Base-by-base conservation (phyloP, 2,797 vertebrate species). In the Etheostoma perlongum region DNA sequence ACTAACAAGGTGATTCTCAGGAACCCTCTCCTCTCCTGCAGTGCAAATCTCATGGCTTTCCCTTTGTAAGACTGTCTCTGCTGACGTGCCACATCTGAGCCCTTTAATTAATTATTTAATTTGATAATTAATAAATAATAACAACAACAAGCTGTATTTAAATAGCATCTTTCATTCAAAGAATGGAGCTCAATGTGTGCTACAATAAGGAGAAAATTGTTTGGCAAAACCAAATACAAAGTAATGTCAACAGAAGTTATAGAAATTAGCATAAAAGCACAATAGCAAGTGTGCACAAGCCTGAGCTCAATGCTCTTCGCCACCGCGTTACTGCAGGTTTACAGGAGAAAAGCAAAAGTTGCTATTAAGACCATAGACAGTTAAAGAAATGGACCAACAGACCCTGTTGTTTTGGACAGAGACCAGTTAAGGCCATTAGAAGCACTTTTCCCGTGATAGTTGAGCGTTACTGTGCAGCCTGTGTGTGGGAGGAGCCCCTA, bases 1-100 rank as follows among this genome's bases (percentile, higher is more conserved):
- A 71, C 66, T 91, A 91, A 88, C 51, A 62, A 91, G 79, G 77
- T 68, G 80, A 84, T 87, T 79, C 68, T 87, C 64, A 49, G 81
- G 73, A 60, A 72, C n/a, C 54, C 69, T 72, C 76, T 59, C 53
- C 65, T 72, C 73, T 63, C 23, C 61, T 57, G 74, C 76, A 19
- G 52, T 18, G 67, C 46, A 33, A 18, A 61, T 60, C 47, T 77
- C 60, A 13, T 2, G 47, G 64, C 78, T 79, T 72, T 53, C 51
- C 58, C 61, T 77, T 69, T 65, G 40, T 54, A 40, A 83, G 78
- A 21, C 58, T 2, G 19, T 49, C 76, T 68, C 30, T 6, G 3
- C 46, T 25, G 14, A 71, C 13, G 2, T 4, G 0, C 14, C 68
- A 10, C 25, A 55, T 69, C 12, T 9, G 21, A 80, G 59, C 27